A percentile compares a stretch with the other conserved stretches of the same genome.
phyloP scores from a whole-genome alignment of 2,797 vertebrate genomes.

The Sphaeramia orbicularis region DNA sequence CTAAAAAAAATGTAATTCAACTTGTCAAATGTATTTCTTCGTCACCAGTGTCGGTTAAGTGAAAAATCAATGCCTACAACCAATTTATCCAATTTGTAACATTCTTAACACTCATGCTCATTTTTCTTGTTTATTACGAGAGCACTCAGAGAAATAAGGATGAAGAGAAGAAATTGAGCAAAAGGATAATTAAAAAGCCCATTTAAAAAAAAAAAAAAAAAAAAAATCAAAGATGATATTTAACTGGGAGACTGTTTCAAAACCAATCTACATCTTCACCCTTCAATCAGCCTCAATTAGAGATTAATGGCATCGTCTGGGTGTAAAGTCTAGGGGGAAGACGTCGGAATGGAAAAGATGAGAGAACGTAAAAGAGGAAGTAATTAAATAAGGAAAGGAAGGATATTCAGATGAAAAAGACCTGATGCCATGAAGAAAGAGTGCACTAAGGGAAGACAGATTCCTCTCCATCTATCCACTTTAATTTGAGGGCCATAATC shows the following conservation, averaged over 20 bases:
- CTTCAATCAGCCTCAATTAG: constrained; percentile 37
- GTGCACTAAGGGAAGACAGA: background rate
- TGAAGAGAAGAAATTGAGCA: background rate
- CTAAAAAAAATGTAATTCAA: no score
- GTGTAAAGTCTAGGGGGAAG: constrained; percentile 14
- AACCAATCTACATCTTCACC: constrained; percentile 30
- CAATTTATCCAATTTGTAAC: background rate
- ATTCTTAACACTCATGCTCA: constrained; percentile 1
- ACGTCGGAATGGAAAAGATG: constrained; percentile 9
- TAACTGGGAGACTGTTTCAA: constrained; percentile 11
- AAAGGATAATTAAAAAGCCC: constrained; percentile 6
- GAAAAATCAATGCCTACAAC: no score
- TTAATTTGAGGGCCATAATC: constrained; percentile 27
- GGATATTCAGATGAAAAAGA: background rate
- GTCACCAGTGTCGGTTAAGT: no score
- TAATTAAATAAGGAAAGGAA: constrained; percentile 25
- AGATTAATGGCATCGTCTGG: constrained; percentile 14
- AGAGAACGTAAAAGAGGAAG: constrained; percentile 2
- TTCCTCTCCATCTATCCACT: constrained; percentile 6
- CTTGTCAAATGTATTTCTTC: no score
- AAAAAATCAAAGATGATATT: constrained; percentile 29
- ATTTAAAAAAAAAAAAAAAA: background rate
- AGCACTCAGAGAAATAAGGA: background rate
- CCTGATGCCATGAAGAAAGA: background rate
- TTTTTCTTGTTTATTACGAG: background rate